Percentiles rank a stretch among this genome's conserved stretches.
These are phyloP conservation scores for Callyntrura guangdongensis DNA, from an alignment of 2,888 invertebrate species.

Conservation along the genomic window DNA sequence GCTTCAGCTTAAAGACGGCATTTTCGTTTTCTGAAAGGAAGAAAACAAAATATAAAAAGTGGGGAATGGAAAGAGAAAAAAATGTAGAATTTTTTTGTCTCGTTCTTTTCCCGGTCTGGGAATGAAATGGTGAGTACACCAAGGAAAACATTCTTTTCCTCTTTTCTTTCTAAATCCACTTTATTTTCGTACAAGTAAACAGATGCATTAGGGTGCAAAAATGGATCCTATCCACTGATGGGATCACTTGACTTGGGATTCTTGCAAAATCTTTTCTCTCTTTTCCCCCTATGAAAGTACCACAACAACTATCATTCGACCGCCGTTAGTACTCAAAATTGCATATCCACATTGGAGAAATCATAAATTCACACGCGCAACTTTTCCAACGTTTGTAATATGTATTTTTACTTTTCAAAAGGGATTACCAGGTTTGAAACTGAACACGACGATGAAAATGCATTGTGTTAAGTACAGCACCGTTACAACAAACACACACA, in stretches of 20 bases:
- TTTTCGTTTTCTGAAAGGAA: constrained; percentile 7
- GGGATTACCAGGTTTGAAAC: neutral
- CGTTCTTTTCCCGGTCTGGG: constrained; percentile 19
- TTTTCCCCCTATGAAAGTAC: constrained; percentile 6
- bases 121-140: constrained; percentile 24
- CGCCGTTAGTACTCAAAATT: neutral
- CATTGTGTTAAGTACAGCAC: neutral
- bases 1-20: neutral
- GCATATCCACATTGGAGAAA: neutral
- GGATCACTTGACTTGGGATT: constrained; percentile 33
- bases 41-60: constrained; percentile 4
- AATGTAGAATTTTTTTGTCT: constrained; percentile 16
- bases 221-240: constrained; percentile 24
- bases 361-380: neutral
- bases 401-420: neutral
- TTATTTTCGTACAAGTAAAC: constrained; percentile 24
- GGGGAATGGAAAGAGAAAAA: constrained; percentile 9
- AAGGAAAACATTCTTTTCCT: constrained; percentile 32
- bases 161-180: constrained; percentile 31
- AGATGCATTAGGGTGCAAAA: constrained; percentile 62
- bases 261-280: constrained; percentile 39
- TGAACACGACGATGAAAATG: neutral
- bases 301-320: constrained; percentile 2
- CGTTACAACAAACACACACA: neutral
- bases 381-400: neutral